phyloP scores from a whole-genome alignment of 2,797 vertebrate genomes.

The Onychomys leucogaster region DNA sequence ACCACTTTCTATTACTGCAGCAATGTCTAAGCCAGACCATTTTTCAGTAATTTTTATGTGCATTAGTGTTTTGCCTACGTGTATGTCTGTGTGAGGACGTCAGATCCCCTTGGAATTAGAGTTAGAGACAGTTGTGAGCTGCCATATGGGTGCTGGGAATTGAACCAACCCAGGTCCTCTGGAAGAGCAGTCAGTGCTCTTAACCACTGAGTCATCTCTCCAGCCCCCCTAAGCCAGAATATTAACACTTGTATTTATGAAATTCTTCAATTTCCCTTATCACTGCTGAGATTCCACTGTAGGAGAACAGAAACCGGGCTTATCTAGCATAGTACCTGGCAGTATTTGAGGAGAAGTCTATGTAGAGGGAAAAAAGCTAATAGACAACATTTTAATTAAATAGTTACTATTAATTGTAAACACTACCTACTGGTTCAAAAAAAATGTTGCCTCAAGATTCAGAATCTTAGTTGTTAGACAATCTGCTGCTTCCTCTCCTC shows the following conservation, averaged over 20 bases:
- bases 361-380: neutral
- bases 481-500: slow-evolving; percentile 52
- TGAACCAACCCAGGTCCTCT: neutral
- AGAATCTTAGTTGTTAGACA: neutral
- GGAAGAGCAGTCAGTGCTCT: neutral
- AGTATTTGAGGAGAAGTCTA: slow-evolving; percentile 41
- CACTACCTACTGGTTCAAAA: neutral
- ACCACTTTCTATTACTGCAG: slow-evolving; percentile 3
- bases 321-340: neutral
- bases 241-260: slow-evolving; percentile 20
- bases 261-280: slow-evolving; percentile 43
- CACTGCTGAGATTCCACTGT: slow-evolving; percentile 36
- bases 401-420: slow-evolving; percentile 28
- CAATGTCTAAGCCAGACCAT: slow-evolving; percentile 36
- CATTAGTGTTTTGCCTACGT: neutral
- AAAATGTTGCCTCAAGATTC: slow-evolving; percentile 17
- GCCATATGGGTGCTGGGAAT: neutral
- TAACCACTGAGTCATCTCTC: neutral
- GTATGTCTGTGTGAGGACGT: neutral
- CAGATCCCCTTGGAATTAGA: neutral
- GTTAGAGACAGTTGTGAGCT: neutral
- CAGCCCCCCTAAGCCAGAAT: slow-evolving; percentile 4
- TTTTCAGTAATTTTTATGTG: neutral
- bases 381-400: slow-evolving; percentile 47
- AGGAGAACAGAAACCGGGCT: slow-evolving; percentile 20